A percentile compares a stretch with the other conserved stretches of the same genome.
phyloP scores from a whole-genome alignment of 1,140 invertebrate species.

The Heliconius himera region DNA sequence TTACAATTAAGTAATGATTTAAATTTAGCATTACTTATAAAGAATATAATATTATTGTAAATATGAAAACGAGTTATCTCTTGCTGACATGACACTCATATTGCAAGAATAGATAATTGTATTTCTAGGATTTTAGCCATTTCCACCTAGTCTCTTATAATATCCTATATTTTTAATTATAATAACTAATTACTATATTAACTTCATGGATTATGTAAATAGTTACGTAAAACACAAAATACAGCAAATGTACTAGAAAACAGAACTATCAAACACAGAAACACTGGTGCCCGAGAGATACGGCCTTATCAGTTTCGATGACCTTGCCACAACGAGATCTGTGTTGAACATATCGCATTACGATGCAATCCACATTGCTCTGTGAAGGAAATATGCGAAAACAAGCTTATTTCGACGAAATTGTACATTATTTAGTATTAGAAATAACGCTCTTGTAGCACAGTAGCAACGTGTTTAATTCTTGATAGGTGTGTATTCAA shows the following conservation, averaged over 20 bases:
- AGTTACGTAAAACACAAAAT: not conserved
- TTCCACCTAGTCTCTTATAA: not conserved
- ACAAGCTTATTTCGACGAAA: not conserved
- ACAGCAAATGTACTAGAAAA: slow-evolving; percentile 1
- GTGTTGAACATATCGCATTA: not conserved
- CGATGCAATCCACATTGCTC: slow-evolving; percentile 6
- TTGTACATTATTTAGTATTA: not conserved
- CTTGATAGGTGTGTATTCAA: too few relatives aligned
- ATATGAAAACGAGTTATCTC: too few relatives aligned
- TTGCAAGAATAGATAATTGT: too few relatives aligned
- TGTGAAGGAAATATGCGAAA: not conserved
- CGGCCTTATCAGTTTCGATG: slow-evolving; percentile 2
- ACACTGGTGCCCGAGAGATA: not conserved
- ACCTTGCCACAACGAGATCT: slow-evolving; percentile 12
- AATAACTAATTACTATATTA: not conserved
- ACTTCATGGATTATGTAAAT: not conserved
- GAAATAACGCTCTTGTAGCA: too few relatives aligned
- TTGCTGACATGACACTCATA: too few relatives aligned
- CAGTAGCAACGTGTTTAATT: too few relatives aligned
- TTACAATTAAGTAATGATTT: too few relatives aligned
- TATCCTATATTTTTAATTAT: not conserved
- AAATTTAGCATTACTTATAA: too few relatives aligned
- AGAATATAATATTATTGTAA: too few relatives aligned
- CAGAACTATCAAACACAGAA: slow-evolving; percentile 11
- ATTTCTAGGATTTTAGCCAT: too few relatives aligned